Evolutionary conservation across 2,888 invertebrate species (phyloP).

Genomic region (Allolobophora icterica): DNA sequence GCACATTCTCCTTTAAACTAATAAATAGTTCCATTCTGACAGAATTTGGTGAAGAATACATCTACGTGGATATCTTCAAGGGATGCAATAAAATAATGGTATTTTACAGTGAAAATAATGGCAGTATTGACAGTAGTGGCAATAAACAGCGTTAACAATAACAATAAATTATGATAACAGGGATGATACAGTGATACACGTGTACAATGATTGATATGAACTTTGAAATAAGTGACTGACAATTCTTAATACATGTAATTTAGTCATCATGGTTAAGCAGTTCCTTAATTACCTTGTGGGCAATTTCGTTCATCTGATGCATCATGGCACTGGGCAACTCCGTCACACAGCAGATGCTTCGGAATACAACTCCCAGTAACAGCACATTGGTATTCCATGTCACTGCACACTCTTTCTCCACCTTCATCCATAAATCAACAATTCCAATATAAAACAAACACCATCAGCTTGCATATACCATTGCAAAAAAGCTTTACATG

Average conservation of each 20-base stretch:
- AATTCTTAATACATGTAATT: neutral
- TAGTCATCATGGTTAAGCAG: neutral
- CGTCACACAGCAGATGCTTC: slow-evolving; percentile 82
- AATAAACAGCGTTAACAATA: neutral
- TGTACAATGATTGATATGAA: neutral
- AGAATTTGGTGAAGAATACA: neutral
- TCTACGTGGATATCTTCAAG: neutral
- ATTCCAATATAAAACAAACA: neutral
- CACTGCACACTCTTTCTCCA: slow-evolving; percentile 72
- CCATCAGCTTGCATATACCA: neutral
- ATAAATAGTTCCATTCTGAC: neutral
- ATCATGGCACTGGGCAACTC: slow-evolving; percentile 81
- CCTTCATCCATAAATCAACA: neutral
- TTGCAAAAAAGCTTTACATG: neutral
- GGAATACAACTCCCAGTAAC: slow-evolving; percentile 59
- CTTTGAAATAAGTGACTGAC: neutral
- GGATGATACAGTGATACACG: neutral
- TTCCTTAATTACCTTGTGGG: slow-evolving; percentile 23
- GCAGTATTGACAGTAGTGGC: neutral
- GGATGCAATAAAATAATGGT: too few species aligned
- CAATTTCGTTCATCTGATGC: slow-evolving; percentile 79
- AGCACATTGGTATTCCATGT: slow-evolving; percentile 86
- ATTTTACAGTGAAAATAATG: too few species aligned
- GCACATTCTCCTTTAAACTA: neutral
- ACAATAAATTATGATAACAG: neutral